Evolutionary conservation across 2,797 vertebrate genomes (phyloP).

Genomic region (Pteropus rufus): DNA sequence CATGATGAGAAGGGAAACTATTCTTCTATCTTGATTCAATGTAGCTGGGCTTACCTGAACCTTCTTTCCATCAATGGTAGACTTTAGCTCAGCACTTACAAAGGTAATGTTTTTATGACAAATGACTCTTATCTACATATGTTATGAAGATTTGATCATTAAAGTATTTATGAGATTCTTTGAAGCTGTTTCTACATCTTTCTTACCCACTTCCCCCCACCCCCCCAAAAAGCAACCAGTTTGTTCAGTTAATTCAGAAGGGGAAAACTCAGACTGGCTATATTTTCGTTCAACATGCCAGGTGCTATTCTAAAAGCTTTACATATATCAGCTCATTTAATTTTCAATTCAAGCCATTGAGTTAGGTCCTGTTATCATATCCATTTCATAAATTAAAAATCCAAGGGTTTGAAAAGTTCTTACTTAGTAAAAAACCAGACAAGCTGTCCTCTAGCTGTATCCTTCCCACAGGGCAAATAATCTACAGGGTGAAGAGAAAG

Average conservation of each 20-base stretch:
- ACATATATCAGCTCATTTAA: background rate
- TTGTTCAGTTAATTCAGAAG: background rate
- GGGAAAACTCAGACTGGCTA: background rate
- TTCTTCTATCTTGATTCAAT: background rate
- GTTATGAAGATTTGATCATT: background rate
- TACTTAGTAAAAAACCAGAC: background rate
- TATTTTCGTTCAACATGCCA: background rate
- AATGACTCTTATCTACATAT: background rate
- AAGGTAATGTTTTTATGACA: conserved; percentile 26
- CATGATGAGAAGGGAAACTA: background rate
- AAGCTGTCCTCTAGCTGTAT: background rate
- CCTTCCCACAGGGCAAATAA: background rate
- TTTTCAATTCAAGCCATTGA: background rate
- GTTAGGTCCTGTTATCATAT: background rate
- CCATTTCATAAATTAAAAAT: background rate
- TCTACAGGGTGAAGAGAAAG: background rate
- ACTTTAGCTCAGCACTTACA: background rate
- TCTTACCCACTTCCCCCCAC: background rate
- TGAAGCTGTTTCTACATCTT: background rate
- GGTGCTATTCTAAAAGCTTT: background rate
- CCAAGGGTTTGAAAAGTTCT: background rate
- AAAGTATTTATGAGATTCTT: background rate
- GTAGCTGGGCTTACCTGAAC: background rate
- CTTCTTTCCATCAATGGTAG: background rate
- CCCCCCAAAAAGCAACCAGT: background rate